Conservation (phyloP, 2,888 invertebrate genomes). For the Cacoxenus indagator region DNA sequence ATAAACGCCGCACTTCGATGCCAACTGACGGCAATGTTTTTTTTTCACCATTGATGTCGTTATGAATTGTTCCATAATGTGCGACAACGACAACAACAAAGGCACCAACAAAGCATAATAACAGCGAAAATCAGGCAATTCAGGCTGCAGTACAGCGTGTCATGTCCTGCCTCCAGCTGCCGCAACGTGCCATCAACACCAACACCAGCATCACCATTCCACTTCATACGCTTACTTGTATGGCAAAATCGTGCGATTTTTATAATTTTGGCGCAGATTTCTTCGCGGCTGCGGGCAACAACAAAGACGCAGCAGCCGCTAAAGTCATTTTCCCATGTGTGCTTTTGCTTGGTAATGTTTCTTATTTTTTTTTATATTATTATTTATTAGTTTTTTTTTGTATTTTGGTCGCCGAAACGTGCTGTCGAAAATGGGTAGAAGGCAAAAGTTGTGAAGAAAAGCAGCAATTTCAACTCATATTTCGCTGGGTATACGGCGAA, state of each 20-base stretch:
- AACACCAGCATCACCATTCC: background rate
- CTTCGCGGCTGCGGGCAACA: slow-evolving; percentile 37
- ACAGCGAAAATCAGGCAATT: slow-evolving; percentile 4
- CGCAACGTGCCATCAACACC: no score
- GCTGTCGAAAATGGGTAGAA: background rate
- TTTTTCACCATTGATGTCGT: slow-evolving; percentile 34
- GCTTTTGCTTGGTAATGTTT: background rate
- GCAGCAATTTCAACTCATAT: slow-evolving; percentile 29
- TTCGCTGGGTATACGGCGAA: background rate
- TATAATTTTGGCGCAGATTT: slow-evolving; percentile 16
- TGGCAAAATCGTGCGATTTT: no score
- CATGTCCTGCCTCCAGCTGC: no score
- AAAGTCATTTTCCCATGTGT: background rate
- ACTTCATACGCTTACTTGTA: background rate
- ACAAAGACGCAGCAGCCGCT: background rate
- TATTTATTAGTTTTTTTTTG: slow-evolving; percentile 5
- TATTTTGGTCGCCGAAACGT: slow-evolving; percentile 1
- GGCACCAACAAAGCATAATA: background rate
- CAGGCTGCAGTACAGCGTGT: background rate
- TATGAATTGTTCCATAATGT: slow-evolving; percentile 1
- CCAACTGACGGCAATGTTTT: background rate
- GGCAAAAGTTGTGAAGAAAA: slow-evolving; percentile 2
- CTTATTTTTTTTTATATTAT: background rate
- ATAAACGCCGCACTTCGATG: slow-evolving; percentile 28
- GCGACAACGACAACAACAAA: background rate